phyloP scores from a whole-genome alignment of 2,888 invertebrate genomes.

The Teleiodes luculella region DNA sequence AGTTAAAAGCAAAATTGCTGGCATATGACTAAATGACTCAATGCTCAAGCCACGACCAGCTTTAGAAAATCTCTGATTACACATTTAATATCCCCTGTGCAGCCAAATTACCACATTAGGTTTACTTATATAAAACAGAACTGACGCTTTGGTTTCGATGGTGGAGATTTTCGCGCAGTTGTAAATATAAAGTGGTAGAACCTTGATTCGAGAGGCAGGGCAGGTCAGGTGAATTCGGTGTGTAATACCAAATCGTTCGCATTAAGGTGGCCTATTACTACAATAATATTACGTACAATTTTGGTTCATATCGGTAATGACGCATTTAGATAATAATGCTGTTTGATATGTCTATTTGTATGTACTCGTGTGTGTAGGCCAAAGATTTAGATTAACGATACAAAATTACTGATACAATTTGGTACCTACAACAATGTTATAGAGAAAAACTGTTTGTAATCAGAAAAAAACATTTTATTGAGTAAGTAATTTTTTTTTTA shows the following conservation, averaged over 20 bases:
- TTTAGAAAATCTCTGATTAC: constrained; percentile 30
- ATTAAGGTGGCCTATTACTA: constrained; percentile 58
- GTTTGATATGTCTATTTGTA: neutral
- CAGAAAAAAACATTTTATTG: neutral
- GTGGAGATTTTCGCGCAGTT: neutral
- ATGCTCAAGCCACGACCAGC: constrained; percentile 42
- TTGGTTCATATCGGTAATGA: constrained; percentile 54
- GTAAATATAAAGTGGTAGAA: constrained; percentile 26
- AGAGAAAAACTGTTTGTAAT: too few relatives aligned
- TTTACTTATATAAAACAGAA: neutral
- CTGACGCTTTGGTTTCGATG: neutral
- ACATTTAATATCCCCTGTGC: constrained; percentile 36
- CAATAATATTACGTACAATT: constrained; percentile 65
- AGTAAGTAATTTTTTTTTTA: too few relatives aligned
- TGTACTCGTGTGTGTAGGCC: neutral
- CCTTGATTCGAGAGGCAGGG: constrained; percentile 30
- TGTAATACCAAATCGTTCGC: constrained; percentile 48
- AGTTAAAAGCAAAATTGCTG: constrained; percentile 59
- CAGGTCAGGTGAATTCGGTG: constrained; percentile 37
- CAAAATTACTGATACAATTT: neutral
- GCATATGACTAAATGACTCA: constrained; percentile 67
- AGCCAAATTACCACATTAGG: constrained; percentile 7
- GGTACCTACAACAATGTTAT: too few relatives aligned
- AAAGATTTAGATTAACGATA: neutral
- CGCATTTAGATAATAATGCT: constrained; percentile 29